A percentile compares a stretch with the other conserved stretches of the same genome.
These are phyloP conservation scores for Solea solea DNA, from an alignment of 2,113 vertebrate species.

Conservation along the genomic window DNA sequence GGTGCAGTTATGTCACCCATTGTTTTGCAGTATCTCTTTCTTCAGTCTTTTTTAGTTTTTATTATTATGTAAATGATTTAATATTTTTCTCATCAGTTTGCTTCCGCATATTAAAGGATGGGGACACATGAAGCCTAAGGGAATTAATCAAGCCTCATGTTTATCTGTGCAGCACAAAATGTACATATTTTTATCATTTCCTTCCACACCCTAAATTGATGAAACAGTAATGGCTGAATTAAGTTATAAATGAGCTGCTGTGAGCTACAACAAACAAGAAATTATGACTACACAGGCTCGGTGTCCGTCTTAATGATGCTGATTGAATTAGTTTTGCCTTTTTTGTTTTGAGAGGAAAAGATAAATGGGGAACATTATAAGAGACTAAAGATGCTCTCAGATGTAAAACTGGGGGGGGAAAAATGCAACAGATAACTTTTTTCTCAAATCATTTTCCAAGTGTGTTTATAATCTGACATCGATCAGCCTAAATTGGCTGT, in stretches of 20 bases:
- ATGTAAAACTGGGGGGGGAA: constrained; percentile 16
- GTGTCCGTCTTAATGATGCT: not conserved
- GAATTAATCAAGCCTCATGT: not conserved
- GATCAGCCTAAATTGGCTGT: not conserved
- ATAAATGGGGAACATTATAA: constrained; percentile 22
- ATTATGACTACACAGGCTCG: not conserved
- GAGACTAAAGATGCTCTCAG: constrained; percentile 27
- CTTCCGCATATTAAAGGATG: not conserved
- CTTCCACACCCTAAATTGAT: not conserved
- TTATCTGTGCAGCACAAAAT: not conserved
- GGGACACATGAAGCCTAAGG: not conserved
- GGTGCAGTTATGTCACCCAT: too few relatives aligned
- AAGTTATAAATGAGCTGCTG: not conserved
- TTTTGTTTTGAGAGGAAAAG: constrained; percentile 13
- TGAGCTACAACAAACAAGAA: not conserved
- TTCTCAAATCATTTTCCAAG: not conserved
- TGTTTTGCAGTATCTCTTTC: too few relatives aligned
- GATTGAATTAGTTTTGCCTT: constrained; percentile 16
- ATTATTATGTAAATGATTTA: too few relatives aligned
- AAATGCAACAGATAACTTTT: not conserved
- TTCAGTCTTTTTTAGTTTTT: too few relatives aligned
- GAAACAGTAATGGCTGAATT: not conserved
- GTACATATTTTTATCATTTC: not conserved
- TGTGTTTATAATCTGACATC: not conserved
- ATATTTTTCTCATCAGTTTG: too few relatives aligned